phyloP scores from a whole-genome alignment of 2,888 invertebrate genomes.

The Conomelus anceps region DNA sequence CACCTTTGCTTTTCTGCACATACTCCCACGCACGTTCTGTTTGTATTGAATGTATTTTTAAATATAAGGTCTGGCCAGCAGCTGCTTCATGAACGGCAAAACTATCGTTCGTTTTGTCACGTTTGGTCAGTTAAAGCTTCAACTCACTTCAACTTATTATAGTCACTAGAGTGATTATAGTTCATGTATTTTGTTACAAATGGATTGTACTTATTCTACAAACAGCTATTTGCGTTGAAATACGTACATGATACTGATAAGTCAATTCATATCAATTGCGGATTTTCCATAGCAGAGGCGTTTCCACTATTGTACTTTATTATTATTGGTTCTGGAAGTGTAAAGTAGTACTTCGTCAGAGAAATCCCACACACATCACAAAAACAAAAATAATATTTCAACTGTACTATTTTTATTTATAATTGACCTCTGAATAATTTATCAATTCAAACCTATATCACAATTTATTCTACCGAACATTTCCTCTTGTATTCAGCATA shows the following conservation, averaged over 20 bases:
- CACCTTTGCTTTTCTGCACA: neutral
- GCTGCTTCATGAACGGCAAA: neutral
- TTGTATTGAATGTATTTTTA: neutral
- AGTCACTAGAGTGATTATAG: neutral
- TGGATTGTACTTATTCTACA: neutral
- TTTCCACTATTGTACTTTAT: neutral
- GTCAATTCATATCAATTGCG: neutral
- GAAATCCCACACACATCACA: neutral
- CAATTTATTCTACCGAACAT: no score
- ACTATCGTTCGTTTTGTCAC: neutral
- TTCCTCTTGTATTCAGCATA: no score
- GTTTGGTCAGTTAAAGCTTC: neutral
- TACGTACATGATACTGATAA: neutral
- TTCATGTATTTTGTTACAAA: slow-evolving; percentile 1
- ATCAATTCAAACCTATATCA: no score
- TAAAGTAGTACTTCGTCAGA: neutral
- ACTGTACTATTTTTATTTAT: no score
- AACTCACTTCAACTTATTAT: no score
- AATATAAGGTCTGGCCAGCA: neutral
- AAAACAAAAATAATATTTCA: neutral
- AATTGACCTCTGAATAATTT: no score
- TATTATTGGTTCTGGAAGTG: neutral
- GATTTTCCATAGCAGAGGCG: neutral
- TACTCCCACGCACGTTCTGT: neutral
- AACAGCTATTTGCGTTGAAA: neutral